Evolutionary conservation across 2,797 vertebrate species (phyloP).

Genomic region (Manis javanica): DNA sequence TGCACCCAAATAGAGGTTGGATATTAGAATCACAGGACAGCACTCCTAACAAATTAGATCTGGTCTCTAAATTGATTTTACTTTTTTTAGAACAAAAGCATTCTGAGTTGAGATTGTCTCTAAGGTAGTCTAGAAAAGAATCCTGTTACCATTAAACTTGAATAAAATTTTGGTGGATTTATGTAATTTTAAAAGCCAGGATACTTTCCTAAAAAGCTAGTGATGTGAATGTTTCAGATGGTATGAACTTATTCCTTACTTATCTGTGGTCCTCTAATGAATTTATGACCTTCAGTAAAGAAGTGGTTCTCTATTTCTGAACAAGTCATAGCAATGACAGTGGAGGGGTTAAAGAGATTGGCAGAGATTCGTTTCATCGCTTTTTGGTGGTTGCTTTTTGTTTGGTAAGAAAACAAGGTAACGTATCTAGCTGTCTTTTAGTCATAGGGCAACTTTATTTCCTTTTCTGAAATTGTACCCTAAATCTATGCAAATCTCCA

Average conservation of each 20-base stretch:
- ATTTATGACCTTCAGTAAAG: not conserved
- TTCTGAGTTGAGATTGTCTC: not conserved
- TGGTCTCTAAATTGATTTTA: not conserved
- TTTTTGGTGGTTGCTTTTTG: slow-evolving; percentile 1
- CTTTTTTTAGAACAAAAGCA: slow-evolving; percentile 24
- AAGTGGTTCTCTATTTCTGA: slow-evolving; percentile 30
- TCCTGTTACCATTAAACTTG: not conserved
- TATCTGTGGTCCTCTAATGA: not conserved
- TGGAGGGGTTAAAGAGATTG: not conserved
- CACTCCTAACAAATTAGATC: not conserved
- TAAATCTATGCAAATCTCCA: slow-evolving; percentile 47
- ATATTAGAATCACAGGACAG: not conserved
- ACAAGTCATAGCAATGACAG: not conserved
- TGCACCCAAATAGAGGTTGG: not conserved
- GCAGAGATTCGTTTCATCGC: not conserved
- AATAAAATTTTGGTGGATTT: not conserved
- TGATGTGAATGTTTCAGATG: not conserved
- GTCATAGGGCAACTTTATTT: slow-evolving; percentile 27
- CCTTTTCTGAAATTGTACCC: not conserved
- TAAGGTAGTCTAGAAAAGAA: not conserved
- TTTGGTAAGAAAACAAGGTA: not conserved
- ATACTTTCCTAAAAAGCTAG: not conserved
- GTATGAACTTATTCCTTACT: not conserved
- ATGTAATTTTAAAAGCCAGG: slow-evolving; percentile 15
- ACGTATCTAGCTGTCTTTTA: not conserved